These are phyloP conservation scores for Idaea aversata DNA, from an alignment of 2,888 invertebrate species.

Conservation along the genomic window DNA sequence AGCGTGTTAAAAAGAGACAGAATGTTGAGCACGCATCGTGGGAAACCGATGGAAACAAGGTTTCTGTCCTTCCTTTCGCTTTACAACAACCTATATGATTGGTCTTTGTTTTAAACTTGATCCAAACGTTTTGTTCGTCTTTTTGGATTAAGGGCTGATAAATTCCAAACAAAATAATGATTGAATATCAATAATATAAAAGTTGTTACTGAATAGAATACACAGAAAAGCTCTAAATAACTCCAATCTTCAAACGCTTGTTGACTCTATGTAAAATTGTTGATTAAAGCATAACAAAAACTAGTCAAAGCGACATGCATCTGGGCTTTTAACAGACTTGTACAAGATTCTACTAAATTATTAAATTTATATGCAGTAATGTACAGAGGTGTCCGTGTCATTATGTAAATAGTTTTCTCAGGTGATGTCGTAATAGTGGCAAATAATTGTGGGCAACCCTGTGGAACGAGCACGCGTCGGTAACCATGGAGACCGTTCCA, in stretches of 20 bases:
- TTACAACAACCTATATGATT: constrained; percentile 48
- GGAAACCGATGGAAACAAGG: constrained; percentile 63
- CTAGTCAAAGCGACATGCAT: constrained; percentile 1
- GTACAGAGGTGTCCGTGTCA: constrained; percentile 30
- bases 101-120: constrained; percentile 55
- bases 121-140: constrained; percentile 35
- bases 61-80: constrained; percentile 68
- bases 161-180: not conserved
- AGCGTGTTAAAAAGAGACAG: constrained; percentile 38
- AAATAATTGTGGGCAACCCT: constrained; percentile 54
- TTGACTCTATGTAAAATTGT: too few species aligned
- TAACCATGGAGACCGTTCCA: constrained; percentile 43
- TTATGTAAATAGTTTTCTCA: constrained; percentile 65
- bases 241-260: too few species aligned
- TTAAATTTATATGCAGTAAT: constrained; percentile 7
- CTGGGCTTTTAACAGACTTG: not conserved
- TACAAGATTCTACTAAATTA: constrained; percentile 12
- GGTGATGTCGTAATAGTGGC: constrained; percentile 59
- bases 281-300: too few species aligned
- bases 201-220: too few species aligned
- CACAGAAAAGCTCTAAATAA: too few species aligned
- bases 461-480: constrained; percentile 67
- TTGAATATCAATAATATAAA: not conserved
- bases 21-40: constrained; percentile 55
- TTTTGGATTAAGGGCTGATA: constrained; percentile 6